phyloP scores from a whole-genome alignment of 2,888 invertebrate genomes.

The Hesperia comma region DNA sequence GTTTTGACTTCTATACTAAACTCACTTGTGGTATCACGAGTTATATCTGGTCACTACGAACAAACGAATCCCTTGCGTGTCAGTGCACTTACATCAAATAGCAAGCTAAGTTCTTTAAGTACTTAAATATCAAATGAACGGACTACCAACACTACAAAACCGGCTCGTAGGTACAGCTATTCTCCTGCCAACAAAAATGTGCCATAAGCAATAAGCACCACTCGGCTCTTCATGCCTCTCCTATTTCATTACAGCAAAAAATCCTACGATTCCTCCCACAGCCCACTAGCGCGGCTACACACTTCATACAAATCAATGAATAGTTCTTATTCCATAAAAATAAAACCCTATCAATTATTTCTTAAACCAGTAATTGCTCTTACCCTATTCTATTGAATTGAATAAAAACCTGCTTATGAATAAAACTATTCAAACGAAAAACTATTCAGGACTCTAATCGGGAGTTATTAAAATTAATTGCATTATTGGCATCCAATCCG shows the following conservation, averaged over 20 bases:
- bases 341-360: conserved; percentile 20
- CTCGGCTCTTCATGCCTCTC: background rate
- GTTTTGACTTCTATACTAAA: no score
- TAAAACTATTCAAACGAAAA: conserved; percentile 32
- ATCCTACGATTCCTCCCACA: background rate
- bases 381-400: conserved; percentile 18
- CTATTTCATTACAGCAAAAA: background rate
- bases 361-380: conserved; percentile 26
- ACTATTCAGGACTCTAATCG: conserved; percentile 25
- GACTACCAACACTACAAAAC: no score
- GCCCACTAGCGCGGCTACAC: background rate
- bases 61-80: no score
- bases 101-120: no score
- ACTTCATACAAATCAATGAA: background rate
- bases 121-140: no score
- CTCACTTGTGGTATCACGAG: no score
- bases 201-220: no score
- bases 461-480: conserved; percentile 35
- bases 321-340: conserved; percentile 10
- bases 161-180: no score
- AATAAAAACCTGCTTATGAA: conserved; percentile 25
- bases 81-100: no score
- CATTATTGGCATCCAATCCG: conserved; percentile 28
- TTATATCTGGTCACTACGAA: no score
- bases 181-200: no score